Conservation (phyloP, 2,888 invertebrate species). For the Venustoraphidia nigricollis region DNA sequence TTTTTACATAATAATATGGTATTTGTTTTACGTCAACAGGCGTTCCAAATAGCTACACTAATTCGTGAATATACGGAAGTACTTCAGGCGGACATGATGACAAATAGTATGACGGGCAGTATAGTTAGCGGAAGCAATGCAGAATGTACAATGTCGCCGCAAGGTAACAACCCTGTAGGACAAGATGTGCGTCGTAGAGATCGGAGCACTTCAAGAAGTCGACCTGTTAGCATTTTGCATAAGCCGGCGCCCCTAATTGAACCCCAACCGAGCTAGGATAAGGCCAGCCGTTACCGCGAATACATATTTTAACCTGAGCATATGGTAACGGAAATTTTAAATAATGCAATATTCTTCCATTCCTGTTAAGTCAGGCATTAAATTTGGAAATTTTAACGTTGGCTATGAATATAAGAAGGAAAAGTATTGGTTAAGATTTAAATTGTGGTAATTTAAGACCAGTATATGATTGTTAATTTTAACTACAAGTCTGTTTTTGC, state of each 20-base stretch:
- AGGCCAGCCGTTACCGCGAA: constrained; percentile 13
- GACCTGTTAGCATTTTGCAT: constrained; percentile 35
- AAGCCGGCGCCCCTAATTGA: constrained; percentile 40
- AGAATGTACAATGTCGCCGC: constrained; percentile 2
- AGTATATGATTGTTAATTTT: no score
- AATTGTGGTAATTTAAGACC: no score
- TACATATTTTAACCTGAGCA: no score
- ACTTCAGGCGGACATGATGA: constrained; percentile 24
- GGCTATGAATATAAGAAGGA: no score
- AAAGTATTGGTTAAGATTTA: no score
- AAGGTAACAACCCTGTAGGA: constrained; percentile 6
- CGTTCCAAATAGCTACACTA: constrained; percentile 82
- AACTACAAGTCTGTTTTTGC: no score
- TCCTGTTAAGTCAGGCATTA: no score
- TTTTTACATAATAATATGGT: neutral
- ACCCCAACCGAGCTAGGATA: constrained; percentile 39
- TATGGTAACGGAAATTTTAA: no score
- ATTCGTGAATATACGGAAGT: constrained; percentile 79
- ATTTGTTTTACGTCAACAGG: constrained; percentile 34
- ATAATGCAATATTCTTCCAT: no score
- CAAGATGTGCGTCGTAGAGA: constrained; percentile 9
- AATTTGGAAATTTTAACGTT: no score
- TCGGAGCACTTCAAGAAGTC: constrained; percentile 20
- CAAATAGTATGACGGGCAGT: constrained; percentile 15
- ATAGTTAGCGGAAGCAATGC: neutral